Evolutionary conservation across 2,797 vertebrate genomes (phyloP), one percentile per base, ranked within the genome.

Genomic region (Gymnothorax reevesii): DNA sequence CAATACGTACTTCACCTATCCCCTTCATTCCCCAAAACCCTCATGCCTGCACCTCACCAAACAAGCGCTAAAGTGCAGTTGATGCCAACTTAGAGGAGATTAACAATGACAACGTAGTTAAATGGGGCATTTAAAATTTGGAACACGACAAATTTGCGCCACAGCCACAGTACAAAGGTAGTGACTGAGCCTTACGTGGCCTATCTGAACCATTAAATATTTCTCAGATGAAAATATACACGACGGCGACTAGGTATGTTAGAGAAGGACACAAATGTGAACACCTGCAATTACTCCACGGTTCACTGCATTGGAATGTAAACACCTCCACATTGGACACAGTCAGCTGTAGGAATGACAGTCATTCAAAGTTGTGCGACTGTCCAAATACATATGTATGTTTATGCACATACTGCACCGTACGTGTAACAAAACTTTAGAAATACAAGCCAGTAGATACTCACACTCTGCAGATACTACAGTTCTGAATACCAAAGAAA

Each of bases 401-500:
- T 42, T 42, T 42, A 42, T 42, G 33, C 33, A 1, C 2, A 42
- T 42, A 42, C 33, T 42, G 33, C 33, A 42, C 33, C 33, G 33
- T 2, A 42, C 1, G 33, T 42, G 33, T 42, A 42, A 42, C 33
- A 42, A 89, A 82, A 75, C 7, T 22, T 42, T 84, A 85, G 87
- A 92, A 89, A 91, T 89, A 92, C 93, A 90, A 92, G 89, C 89
- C 89, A 85, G 13, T 87, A 89, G 89, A 94, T 92, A 96, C 95
- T 92, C 95, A 94, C 33, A 4, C 27, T 49, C 27, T 13, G 93
- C 94, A 96, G 93, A 93, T 95, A 91, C 95, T 92, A 92, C 94
- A 94, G 95, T 92, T 95, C 90, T 88, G 92, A 92, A 92, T 95
- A 96, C 94, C 94, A 94, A 93, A 93, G 92, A 91, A 91, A 96